These are phyloP conservation scores for Tragelaphus strepsiceros DNA, from an alignment of 2,113 vertebrate genomes.

Conservation along the genomic window DNA sequence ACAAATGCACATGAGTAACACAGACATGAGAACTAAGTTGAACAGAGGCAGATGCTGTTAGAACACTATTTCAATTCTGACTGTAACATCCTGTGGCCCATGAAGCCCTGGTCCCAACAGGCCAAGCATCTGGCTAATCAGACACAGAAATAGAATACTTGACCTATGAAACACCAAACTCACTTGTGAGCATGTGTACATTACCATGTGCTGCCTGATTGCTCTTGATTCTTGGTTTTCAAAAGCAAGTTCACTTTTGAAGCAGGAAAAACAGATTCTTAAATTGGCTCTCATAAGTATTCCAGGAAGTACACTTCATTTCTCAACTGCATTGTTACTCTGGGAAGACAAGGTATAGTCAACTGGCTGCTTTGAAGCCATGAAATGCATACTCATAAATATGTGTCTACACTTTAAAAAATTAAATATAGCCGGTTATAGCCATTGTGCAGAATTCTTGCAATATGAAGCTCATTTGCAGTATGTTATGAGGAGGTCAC, in stretches of 20 bases:
- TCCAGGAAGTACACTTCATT: not conserved
- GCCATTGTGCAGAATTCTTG: not conserved
- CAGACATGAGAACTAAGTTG: not conserved
- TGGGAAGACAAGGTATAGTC: slow-evolving; percentile 13
- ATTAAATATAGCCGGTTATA: slow-evolving; percentile 17
- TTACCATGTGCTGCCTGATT: not conserved
- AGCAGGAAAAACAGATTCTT: slow-evolving; percentile 15
- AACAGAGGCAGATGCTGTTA: not conserved
- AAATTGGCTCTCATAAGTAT: slow-evolving; percentile 38
- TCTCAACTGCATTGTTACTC: not conserved
- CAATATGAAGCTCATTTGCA: not conserved
- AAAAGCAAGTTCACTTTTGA: slow-evolving; percentile 35
- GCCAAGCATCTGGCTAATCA: not conserved
- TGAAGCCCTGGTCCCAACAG: not conserved
- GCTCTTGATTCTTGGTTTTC: slow-evolving; percentile 12
- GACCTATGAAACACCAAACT: not conserved
- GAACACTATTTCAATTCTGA: not conserved
- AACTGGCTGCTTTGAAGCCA: slow-evolving; percentile 66
- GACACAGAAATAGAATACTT: not conserved
- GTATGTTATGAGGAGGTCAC: slow-evolving; percentile 48
- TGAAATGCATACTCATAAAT: slow-evolving; percentile 70
- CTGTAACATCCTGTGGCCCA: not conserved
- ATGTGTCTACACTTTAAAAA: slow-evolving; percentile 38
- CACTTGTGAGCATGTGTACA: not conserved
- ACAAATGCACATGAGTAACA: slow-evolving; percentile 20